Percentiles rank a stretch among this genome's conserved stretches.
Conservation (phyloP, 2,113 vertebrate genomes). For the Daboia siamensis region DNA sequence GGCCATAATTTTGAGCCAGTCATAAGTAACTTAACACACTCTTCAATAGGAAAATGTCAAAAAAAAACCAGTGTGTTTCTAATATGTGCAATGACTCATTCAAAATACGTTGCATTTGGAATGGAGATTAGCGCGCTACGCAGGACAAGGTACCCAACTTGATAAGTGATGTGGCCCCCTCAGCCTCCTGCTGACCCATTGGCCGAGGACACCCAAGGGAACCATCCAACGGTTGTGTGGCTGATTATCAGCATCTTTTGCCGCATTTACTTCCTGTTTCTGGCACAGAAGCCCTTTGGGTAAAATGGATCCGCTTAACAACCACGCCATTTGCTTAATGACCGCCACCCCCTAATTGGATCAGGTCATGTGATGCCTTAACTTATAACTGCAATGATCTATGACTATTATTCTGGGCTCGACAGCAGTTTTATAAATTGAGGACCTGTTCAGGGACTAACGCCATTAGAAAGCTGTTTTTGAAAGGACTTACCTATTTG, state of each 20-base stretch:
- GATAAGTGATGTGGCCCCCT: neutral
- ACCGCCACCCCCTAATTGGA: no score
- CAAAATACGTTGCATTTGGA: neutral
- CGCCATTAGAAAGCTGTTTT: neutral
- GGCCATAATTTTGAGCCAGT: neutral
- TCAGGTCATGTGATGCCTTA: no score
- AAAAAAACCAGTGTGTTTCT: neutral
- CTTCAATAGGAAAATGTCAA: neutral
- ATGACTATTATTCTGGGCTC: no score
- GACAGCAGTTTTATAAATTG: no score
- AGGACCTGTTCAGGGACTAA: neutral
- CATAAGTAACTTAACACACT: neutral
- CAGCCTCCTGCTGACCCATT: neutral
- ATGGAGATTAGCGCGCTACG: neutral
- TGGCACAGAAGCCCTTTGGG: no score
- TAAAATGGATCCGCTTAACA: no score
- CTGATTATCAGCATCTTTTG: no score
- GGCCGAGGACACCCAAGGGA: neutral
- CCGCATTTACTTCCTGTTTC: no score
- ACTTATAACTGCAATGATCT: no score
- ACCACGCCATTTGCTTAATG: no score
- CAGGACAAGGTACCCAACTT: neutral
- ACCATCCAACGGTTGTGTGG: no score
- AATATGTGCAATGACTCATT: neutral
- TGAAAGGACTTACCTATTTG: neutral